Percentiles rank a stretch among this genome's conserved stretches.
Conservation (phyloP, 92 coral and sea anemone species). For the Metridium senile region DNA sequence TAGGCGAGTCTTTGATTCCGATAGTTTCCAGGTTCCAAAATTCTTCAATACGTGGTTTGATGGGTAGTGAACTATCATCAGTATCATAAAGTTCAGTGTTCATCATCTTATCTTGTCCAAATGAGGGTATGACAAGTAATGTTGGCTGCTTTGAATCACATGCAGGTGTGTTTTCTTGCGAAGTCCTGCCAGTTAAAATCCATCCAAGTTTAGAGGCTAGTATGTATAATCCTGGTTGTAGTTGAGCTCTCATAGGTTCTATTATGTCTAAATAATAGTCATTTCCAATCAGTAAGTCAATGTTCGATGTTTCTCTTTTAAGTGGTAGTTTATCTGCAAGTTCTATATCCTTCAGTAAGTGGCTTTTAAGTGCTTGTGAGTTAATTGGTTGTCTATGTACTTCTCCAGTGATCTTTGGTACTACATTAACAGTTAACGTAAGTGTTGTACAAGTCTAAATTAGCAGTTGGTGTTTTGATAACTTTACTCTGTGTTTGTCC, state of each 20-base stretch:
- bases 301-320: constrained; percentile 14
- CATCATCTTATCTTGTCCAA: constrained; percentile 28
- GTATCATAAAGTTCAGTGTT: constrained; percentile 2
- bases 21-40: too few relatives aligned
- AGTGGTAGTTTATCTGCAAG: constrained; percentile 51
- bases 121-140: constrained; percentile 14
- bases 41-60: constrained; percentile 32
- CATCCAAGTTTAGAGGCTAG: constrained; percentile 41
- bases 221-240: constrained; percentile 23
- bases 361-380: constrained; percentile 18
- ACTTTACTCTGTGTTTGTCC: constrained; percentile 31
- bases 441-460: constrained; percentile 19
- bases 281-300: constrained; percentile 32
- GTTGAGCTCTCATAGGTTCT: constrained; percentile 10
- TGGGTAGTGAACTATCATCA: constrained; percentile 23
- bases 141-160: background rate
- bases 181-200: constrained; percentile 37
- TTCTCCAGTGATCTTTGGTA: constrained; percentile 35
- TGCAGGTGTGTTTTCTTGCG: constrained; percentile 18
- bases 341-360: constrained; percentile 27
- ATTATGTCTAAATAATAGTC: constrained; percentile 28
- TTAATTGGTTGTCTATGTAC: constrained; percentile 28
- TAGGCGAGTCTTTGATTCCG: constrained; percentile 22
- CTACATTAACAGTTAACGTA: constrained; percentile 26
- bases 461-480: constrained; percentile 37